Percentiles rank a stretch among this genome's conserved stretches.
Conservation (phyloP, 2,888 invertebrate genomes). For the Camptogramma bilineatum region DNA sequence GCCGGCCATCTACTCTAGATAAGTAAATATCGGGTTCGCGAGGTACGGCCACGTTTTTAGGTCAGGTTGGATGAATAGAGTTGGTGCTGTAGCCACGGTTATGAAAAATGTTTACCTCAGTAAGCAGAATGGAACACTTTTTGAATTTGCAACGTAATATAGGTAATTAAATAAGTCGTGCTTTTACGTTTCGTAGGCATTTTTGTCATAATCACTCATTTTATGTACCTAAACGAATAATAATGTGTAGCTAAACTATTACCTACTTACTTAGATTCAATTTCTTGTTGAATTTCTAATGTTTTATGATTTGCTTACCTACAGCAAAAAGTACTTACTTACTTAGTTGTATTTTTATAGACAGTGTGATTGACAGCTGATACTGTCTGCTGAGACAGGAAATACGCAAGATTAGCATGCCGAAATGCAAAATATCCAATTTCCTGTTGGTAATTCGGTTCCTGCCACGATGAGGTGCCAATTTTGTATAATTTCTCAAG, state of each 20-base stretch:
- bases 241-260: no score
- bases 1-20: conserved; percentile 25
- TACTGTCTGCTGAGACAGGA: conserved; percentile 24
- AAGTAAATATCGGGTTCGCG: conserved; percentile 28
- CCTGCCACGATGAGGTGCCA: conserved; percentile 21
- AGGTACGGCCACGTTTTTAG: conserved; percentile 26
- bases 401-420: conserved; percentile 28
- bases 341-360: neutral
- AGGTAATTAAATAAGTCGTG: no score
- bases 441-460: conserved; percentile 27
- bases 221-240: no score
- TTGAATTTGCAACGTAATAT: neutral
- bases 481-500: conserved; percentile 8
- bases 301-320: neutral
- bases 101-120: conserved; percentile 7
- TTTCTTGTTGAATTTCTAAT: neutral
- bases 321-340: neutral
- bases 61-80: conserved; percentile 27
- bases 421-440: conserved; percentile 33
- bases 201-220: no score
- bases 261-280: no score
- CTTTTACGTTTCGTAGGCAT: no score
- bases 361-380: conserved; percentile 13
- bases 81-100: conserved; percentile 1
- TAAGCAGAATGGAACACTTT: neutral